Percentiles rank a stretch among this genome's conserved stretches.
These are phyloP conservation scores for Drosophila gaucha DNA, from an alignment of 2,888 invertebrate genomes.

Conservation along the genomic window DNA sequence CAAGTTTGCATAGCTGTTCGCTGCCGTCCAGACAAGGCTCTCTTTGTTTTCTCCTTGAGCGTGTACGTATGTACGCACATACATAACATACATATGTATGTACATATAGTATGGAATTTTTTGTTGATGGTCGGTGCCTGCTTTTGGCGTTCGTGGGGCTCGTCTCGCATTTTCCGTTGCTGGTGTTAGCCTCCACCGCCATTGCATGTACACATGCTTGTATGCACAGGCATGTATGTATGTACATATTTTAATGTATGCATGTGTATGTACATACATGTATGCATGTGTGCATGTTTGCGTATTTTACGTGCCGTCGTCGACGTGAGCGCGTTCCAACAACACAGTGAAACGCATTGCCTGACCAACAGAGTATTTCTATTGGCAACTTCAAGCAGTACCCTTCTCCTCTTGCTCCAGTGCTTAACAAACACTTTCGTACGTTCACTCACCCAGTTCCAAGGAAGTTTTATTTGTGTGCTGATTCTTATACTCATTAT, in stretches of 20 bases:
- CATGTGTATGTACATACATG: background rate
- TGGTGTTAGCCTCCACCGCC: constrained; percentile 19
- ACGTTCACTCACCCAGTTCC: constrained; percentile 38
- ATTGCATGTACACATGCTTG: constrained; percentile 2
- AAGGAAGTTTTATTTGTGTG: constrained; percentile 42
- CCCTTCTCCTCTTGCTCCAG: background rate
- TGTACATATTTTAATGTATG: background rate
- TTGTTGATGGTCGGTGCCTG: constrained; percentile 17
- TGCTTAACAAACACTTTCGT: background rate
- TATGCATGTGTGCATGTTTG: background rate
- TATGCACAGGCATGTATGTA: constrained; percentile 4
- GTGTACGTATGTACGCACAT: background rate
- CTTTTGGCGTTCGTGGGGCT: constrained; percentile 63
- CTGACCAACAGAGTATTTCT: constrained; percentile 23
- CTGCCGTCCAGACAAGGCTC: constrained; percentile 7
- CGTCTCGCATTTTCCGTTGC: constrained; percentile 51
- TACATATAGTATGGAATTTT: constrained; percentile 16
- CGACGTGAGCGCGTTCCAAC: constrained; percentile 38
- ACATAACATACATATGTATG: background rate
- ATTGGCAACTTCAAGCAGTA: constrained; percentile 28
- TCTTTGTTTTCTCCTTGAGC: constrained; percentile 11
- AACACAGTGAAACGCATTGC: constrained; percentile 23
- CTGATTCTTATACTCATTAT: constrained; percentile 17
- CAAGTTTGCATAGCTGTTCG: constrained; percentile 43
- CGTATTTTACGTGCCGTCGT: constrained; percentile 43